Evolutionary conservation across 2,888 invertebrate species (phyloP), one percentile per base, ranked within the genome.

Genomic region (Ceraclea dissimilis): DNA sequence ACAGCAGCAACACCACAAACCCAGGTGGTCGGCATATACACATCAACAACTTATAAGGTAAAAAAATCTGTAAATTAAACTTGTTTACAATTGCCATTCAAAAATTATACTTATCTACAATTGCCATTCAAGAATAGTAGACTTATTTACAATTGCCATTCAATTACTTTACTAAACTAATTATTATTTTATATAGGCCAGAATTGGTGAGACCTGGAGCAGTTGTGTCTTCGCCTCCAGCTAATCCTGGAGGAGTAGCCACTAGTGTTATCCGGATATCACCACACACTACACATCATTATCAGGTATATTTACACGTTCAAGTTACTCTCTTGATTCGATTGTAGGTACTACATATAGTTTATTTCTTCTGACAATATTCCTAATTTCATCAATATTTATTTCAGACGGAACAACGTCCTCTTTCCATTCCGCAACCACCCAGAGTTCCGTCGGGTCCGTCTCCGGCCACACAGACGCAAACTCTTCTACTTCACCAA

Each of bases 201-300:
- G 88, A 88, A 68, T 70, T 84, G 63, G 83, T 88, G 11, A 78
- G 87, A 60, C 86, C 88, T 13, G 76, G 77, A 21, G 72, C 77
- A 65, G 72, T 66, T 71, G 65, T 66, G 46, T 66, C 69, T 51
- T 57, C 65, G 75, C 67, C 68, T 75, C 70, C 59, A 76, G 34
- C 66, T 67, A 59, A 67, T 68, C 20, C 68, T 58, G 72, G 76
- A 11, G 75, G 82, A 58, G 79, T 80, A 31, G 83, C 84, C 47
- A 87, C 90, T 22, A 90, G 90, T 72, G 91, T 91, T 34, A 92
- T 92, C 66, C 76, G 91, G 67, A 86, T 90, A 66, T 91, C 91
- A 1, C 90, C 90, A 49, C 63, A 63, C 26, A 52, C 60, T 10
- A 59, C 61, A 10, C 77, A 76, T 62, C 75, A 75, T 57, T 75